Conservation (phyloP, 2,888 invertebrate genomes). For the Limnephilus marmoratus region DNA sequence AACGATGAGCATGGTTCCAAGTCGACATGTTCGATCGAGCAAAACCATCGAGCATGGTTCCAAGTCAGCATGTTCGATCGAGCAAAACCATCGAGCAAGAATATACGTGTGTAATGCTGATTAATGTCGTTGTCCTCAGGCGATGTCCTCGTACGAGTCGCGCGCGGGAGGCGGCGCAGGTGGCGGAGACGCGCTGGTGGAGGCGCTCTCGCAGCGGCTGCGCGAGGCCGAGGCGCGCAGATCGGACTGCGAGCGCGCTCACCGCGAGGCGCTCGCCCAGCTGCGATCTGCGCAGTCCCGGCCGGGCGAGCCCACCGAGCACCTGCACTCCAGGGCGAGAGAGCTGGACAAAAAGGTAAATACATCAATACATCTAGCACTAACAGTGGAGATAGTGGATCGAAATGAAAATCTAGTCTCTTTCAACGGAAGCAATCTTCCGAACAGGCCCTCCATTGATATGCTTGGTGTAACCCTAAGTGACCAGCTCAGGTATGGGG, state of each 20-base stretch:
- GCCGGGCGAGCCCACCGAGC: constrained; percentile 82
- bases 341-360: constrained; percentile 93
- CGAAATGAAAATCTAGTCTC: no score
- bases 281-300: constrained; percentile 78
- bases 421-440: no score
- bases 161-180: constrained; percentile 71
- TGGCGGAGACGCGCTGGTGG: constrained; percentile 73
- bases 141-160: constrained; percentile 71
- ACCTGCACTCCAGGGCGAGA: constrained; percentile 88
- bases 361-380: not conserved
- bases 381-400: no score
- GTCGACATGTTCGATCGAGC: no score
- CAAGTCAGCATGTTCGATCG: no score
- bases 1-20: no score
- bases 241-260: constrained; percentile 86
- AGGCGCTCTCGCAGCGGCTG: constrained; percentile 83
- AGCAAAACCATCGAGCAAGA: no score
- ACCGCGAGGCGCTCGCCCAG: constrained; percentile 86
- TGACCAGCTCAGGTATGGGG: no score
- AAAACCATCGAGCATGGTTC: no score
- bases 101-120: no score
- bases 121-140: constrained; percentile 62
- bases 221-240: constrained; percentile 88
- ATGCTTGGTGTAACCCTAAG: no score
- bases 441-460: no score